phyloP scores from a whole-genome alignment of 2,113 vertebrate species.

The Callithrix jacchus region DNA sequence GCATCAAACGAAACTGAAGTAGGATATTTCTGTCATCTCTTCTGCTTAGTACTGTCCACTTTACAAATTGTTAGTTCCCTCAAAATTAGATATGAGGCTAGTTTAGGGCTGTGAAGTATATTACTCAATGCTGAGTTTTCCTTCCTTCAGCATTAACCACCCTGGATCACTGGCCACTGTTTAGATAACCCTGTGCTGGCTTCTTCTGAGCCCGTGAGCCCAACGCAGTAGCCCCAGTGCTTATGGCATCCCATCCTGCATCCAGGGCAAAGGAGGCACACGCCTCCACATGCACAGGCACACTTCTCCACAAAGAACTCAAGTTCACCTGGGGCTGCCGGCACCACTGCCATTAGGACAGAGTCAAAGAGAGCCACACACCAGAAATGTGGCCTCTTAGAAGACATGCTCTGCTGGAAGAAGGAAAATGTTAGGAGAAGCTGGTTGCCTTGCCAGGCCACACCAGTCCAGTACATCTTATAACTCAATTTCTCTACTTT shows the following conservation, averaged over 20 bases:
- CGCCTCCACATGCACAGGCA: not conserved
- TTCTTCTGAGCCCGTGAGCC: not conserved
- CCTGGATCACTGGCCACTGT: no score
- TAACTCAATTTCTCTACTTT: not conserved
- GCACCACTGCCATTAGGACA: not conserved
- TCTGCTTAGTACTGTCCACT: not conserved
- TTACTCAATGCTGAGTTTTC: rapidly evolving
- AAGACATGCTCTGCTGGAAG: rapidly evolving
- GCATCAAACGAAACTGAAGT: no score
- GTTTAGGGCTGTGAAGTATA: rapidly evolving
- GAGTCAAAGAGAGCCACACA: no score
- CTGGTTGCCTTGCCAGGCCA: not conserved
- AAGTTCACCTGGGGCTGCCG: not conserved
- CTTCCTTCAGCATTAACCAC: not conserved
- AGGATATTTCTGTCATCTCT: not conserved
- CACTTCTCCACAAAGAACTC: no score
- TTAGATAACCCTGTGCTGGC: rapidly evolving
- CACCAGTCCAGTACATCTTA: no score
- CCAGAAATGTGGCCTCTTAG: not conserved
- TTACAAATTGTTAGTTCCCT: not conserved
- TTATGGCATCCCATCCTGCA: rapidly evolving
- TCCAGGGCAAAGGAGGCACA: not conserved
- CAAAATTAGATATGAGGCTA: not conserved
- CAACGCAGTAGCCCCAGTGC: rapidly evolving
- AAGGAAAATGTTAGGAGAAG: no score